Evolutionary conservation across 30 jellyfish, hydroid and myxozoan genomes (phyloP).

Genomic region (Aurelia aurita complex sp. Pacific): DNA sequence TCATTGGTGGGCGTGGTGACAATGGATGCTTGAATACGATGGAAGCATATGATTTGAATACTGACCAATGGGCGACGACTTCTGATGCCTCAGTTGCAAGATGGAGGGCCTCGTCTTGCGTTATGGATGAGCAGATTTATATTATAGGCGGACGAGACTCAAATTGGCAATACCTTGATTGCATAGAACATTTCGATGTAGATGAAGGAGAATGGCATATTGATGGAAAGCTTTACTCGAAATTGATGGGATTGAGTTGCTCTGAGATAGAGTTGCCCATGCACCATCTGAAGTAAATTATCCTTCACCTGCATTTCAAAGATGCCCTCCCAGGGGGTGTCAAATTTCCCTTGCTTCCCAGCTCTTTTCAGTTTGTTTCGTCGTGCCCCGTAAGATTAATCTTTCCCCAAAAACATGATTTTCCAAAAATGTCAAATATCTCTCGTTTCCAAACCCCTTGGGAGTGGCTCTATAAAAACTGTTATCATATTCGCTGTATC

Average conservation of each 20-base stretch:
- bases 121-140: slow-evolving; percentile 47
- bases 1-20: slow-evolving; percentile 89
- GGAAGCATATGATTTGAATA: slow-evolving; percentile 71
- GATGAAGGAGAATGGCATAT: slow-evolving; percentile 58
- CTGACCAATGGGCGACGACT: slow-evolving; percentile 49
- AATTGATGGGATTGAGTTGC: slow-evolving; percentile 88
- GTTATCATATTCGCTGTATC: too few relatives aligned
- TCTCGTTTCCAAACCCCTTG: too few relatives aligned
- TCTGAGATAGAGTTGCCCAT: slow-evolving; percentile 70
- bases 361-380: too few relatives aligned
- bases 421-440: too few relatives aligned
- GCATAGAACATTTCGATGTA: slow-evolving; percentile 73
- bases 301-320: background rate
- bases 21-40: slow-evolving; percentile 68
- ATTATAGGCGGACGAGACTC: slow-evolving; percentile 90
- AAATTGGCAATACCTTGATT: slow-evolving; percentile 89
- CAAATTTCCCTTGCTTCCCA: too few relatives aligned
- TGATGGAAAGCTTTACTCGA: slow-evolving; percentile 53
- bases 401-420: too few relatives aligned
- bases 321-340: too few relatives aligned
- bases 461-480: too few relatives aligned
- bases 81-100: slow-evolving; percentile 70
- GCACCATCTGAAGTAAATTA: background rate
- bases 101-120: slow-evolving; percentile 88
- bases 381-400: too few relatives aligned